Evolutionary conservation across 2,113 vertebrate genomes (phyloP).

Genomic region (Zeus faber): DNA sequence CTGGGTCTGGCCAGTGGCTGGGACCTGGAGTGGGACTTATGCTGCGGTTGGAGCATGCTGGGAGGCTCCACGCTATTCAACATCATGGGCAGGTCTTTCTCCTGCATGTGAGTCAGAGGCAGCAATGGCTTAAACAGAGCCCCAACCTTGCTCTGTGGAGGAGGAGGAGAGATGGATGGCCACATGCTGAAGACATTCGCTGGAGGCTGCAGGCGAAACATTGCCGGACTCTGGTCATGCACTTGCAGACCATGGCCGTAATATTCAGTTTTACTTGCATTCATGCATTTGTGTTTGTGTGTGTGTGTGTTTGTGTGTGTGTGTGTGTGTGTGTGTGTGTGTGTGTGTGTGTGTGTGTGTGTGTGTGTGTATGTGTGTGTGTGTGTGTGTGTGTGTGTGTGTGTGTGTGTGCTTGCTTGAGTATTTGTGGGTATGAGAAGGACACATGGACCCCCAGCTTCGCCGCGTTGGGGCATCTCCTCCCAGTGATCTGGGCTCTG

Average conservation of each 20-base stretch:
- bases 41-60: conserved; percentile 75
- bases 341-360: conserved; percentile 1
- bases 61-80: conserved; percentile 75
- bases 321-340: background rate
- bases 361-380: conserved; percentile 25
- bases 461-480: too few species aligned
- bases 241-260: conserved; percentile 39
- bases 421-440: background rate
- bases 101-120: conserved; percentile 77
- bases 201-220: conserved; percentile 63
- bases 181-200: conserved; percentile 52
- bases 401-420: background rate
- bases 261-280: conserved; percentile 47
- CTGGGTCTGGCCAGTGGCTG: conserved; percentile 77
- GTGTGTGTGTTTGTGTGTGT: conserved; percentile 8
- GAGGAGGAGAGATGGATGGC: conserved; percentile 42
- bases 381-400: conserved; percentile 4
- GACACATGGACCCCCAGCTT: too few species aligned
- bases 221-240: conserved; percentile 27
- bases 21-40: conserved; percentile 74
- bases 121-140: conserved; percentile 76
- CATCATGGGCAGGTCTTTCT: conserved; percentile 76
- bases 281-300: conserved; percentile 40
- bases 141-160: conserved; percentile 69
- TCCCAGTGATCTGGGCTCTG: too few species aligned